Evolutionary conservation across 1,140 invertebrate genomes (phyloP), one percentile per base, ranked within the genome.

Genomic region (Steinernema khuongi): DNA sequence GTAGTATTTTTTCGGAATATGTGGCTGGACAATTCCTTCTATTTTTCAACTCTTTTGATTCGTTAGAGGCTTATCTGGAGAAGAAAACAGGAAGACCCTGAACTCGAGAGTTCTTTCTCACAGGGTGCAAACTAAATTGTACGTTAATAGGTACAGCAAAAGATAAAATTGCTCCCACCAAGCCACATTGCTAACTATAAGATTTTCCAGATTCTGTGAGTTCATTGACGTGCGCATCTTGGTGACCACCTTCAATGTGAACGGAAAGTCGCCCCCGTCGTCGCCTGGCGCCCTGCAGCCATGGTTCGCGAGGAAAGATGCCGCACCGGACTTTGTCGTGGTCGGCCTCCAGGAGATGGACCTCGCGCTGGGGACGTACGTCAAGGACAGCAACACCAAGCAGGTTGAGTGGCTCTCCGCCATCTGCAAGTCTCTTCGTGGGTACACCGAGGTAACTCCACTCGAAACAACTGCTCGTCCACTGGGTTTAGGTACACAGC

Each of bases 281-380:
- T 17, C 26, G 14, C 50, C 79, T 1, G 69, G 68, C 14, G 67
- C 71, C 44, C 67, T 85, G 22, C n/a, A 68, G 1, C 72, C 77
- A 19, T 84, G 82, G 82, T 74, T 84, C n/a, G 19, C 32, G 1
- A 68, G 77, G 30, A 76, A 82, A 26, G 44, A 29, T 18, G 72
- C 33, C 4, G 30, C 33, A 26, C 78, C 84, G 11, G 82, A 84
- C 68, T 74, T 84, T 31, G 77, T 85, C 60, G 84, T 77, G n/a
- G 79, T 84, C 43, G 82, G 84, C 11, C 70, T 84, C 1, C 82
- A 84, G 74, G 82, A 84, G 78, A 84, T 84, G 82, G 82, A 84
- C 70, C 77, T 84, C 17, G 81, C 82, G 4, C 67, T 85, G 18
- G 82, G 81, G 28, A 81, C 77, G 17, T 84, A 85, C 68, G 83